phyloP scores from a whole-genome alignment of 2,888 invertebrate genomes.

The Hartigia nigra region DNA sequence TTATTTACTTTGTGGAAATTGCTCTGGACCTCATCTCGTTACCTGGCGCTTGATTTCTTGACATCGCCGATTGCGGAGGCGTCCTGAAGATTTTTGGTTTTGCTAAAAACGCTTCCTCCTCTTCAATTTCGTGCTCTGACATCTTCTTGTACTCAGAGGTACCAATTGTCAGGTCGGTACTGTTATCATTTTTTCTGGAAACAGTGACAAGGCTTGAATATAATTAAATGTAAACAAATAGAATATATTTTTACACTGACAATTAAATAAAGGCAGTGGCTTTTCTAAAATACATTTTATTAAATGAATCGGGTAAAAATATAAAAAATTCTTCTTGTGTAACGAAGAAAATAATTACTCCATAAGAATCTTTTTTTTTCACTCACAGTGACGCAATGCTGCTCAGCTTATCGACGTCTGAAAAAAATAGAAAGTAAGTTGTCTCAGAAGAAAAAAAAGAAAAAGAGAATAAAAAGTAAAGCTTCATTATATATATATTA shows the following conservation, averaged over 20 bases:
- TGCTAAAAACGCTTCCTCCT: conserved; percentile 50
- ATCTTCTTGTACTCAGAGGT: neutral
- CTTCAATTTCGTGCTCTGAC: conserved; percentile 25
- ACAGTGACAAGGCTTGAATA: neutral
- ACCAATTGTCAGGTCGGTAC: neutral
- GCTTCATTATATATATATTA: conserved; percentile 13
- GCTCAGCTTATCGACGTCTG: conserved; percentile 46
- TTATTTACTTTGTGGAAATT: neutral
- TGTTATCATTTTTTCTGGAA: neutral
- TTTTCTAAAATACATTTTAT: conserved; percentile 1
- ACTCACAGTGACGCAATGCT: conserved; percentile 56
- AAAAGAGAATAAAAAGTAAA: conserved; percentile 18
- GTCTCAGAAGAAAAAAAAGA: conserved; percentile 14
- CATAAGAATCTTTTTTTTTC: conserved; percentile 12
- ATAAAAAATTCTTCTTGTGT: neutral
- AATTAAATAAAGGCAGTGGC: neutral
- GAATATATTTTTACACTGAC: neutral
- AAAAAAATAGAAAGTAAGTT: conserved; percentile 7
- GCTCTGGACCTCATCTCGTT: conserved; percentile 3
- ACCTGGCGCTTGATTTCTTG: conserved; percentile 18
- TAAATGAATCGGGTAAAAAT: neutral
- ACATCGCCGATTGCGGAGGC: conserved; percentile 37
- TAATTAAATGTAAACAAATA: neutral
- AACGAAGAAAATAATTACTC: neutral
- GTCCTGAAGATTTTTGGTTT: conserved; percentile 57